A percentile compares a stretch with the other conserved stretches of the same genome.
These are phyloP conservation scores for Labia minor DNA, from an alignment of 2,888 invertebrate genomes.

Conservation along the genomic window DNA sequence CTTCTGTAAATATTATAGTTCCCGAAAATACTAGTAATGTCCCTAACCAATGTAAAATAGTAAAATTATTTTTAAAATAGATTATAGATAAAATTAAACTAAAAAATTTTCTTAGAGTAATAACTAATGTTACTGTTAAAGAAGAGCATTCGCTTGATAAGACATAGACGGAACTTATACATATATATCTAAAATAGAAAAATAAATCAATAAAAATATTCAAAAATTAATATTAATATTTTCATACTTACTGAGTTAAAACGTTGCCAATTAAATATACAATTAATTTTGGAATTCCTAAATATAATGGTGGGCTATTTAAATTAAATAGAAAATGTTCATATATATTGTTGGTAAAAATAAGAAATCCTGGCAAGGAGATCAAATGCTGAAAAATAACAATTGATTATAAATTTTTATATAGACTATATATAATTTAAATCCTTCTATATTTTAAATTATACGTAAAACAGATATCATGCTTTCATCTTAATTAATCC, in stretches of 20 bases:
- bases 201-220: conserved; percentile 25
- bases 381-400: conserved; percentile 60
- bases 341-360: conserved; percentile 65
- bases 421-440: conserved; percentile 15
- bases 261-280: conserved; percentile 70
- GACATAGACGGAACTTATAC: conserved; percentile 89
- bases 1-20: conserved; percentile 82
- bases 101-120: conserved; percentile 90
- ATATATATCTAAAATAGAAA: conserved; percentile 51
- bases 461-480: too few species aligned
- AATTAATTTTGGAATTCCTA: conserved; percentile 61
- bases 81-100: conserved; percentile 90
- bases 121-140: conserved; percentile 86
- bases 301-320: conserved; percentile 44
- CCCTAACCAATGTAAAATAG: conserved; percentile 80
- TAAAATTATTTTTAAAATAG: conserved; percentile 92
- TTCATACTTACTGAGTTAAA: conserved; percentile 60
- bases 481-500: too few species aligned
- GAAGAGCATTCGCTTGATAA: conserved; percentile 90
- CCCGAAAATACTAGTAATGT: conserved; percentile 83
- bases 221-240: neutral
- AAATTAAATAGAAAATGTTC: conserved; percentile 64
- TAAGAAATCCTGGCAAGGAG: conserved; percentile 78
- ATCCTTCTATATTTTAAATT: too few species aligned
- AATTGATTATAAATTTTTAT: too few species aligned